These are phyloP conservation scores for Eucriotettix oculatus DNA, from an alignment of 2,888 invertebrate species.

Conservation along the genomic window DNA sequence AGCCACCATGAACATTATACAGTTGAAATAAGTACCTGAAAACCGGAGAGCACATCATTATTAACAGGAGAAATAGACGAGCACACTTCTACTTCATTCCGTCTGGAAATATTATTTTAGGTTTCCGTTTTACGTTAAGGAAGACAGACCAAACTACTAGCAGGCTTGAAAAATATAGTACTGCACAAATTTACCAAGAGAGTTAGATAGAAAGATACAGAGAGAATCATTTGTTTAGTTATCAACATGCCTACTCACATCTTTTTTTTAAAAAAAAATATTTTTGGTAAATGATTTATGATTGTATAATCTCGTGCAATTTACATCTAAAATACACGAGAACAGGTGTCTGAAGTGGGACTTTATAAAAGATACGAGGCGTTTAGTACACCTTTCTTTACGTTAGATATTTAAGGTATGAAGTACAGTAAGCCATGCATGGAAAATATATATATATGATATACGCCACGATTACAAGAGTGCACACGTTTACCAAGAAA, in stretches of 20 bases:
- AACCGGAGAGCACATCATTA: background rate
- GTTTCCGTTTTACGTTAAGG: background rate
- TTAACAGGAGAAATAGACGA: background rate
- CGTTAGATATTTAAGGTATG: background rate
- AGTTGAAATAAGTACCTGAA: constrained; percentile 92
- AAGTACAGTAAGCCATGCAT: constrained; percentile 2
- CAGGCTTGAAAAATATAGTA: background rate
- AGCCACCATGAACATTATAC: constrained; percentile 99
- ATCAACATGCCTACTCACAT: constrained; percentile 5
- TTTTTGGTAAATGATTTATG: background rate
- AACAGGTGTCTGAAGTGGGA: background rate
- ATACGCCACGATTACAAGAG: no score
- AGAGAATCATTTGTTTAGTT: background rate
- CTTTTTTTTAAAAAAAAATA: background rate
- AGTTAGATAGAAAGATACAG: background rate
- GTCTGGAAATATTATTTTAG: background rate
- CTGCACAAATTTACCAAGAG: background rate
- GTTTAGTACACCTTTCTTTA: background rate
- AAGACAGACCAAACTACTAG: background rate
- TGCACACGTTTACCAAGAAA: no score
- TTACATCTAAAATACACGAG: constrained; percentile 4
- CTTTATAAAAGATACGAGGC: background rate
- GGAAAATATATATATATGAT: background rate
- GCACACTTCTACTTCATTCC: no score
- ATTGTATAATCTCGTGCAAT: constrained; percentile 5